Conservation (phyloP, 2,113 vertebrate species). For the Verasper variegatus region DNA sequence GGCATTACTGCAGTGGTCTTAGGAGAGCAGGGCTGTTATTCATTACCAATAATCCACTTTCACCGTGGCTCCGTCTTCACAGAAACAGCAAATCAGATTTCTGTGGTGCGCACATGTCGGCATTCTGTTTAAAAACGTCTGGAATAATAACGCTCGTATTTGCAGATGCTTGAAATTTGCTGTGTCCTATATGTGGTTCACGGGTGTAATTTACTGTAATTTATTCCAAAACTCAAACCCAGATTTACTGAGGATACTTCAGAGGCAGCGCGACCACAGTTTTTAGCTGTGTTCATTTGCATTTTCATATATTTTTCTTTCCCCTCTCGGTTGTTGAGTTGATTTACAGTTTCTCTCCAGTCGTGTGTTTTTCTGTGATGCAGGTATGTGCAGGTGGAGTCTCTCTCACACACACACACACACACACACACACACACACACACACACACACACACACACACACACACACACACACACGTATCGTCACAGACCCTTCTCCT, state of each 20-base stretch:
- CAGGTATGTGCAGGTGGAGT: conserved; percentile 41
- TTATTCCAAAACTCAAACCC: neutral
- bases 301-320: neutral
- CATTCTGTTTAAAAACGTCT: neutral
- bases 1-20: neutral
- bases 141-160: neutral
- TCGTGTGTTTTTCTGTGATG: neutral
- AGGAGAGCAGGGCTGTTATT: neutral
- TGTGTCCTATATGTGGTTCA: neutral
- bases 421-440: neutral
- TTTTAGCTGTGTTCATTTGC: neutral
- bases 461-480: neutral
- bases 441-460: neutral
- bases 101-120: neutral
- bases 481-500: neutral
- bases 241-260: neutral
- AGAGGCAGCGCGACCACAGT: neutral
- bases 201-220: neutral
- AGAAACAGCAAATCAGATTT: neutral
- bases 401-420: conserved; percentile 1
- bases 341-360: neutral
- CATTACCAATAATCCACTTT: conserved; percentile 15
- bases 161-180: neutral
- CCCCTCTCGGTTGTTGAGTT: neutral
- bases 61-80: neutral